A percentile compares a stretch with the other conserved stretches of the same genome.
Conservation (phyloP, 2,113 vertebrate genomes). For the Brachionichthys hirsutus region DNA sequence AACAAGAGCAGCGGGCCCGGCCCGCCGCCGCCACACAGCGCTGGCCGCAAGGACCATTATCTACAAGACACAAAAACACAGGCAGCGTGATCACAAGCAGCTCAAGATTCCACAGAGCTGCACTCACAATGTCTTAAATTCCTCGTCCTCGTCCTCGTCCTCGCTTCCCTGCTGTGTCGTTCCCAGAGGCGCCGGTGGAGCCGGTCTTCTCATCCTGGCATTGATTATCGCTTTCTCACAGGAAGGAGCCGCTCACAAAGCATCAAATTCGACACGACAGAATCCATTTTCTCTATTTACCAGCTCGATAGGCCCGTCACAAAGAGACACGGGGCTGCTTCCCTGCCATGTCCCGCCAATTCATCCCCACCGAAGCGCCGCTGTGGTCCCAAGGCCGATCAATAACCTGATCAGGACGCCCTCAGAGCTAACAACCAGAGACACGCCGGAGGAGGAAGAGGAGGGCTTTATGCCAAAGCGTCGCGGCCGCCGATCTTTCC, state of each 20-base stretch:
- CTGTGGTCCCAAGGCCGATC: neutral
- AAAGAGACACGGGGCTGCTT: constrained; percentile 15
- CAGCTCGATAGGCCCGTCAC: constrained; percentile 21
- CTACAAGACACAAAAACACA: constrained; percentile 63
- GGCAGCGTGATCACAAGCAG: constrained; percentile 3
- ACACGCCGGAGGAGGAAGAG: constrained; percentile 7
- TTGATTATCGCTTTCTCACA: constrained; percentile 15
- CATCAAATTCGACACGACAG: neutral
- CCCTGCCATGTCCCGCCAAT: neutral
- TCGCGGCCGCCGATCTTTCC: no score
- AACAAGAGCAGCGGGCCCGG: constrained; percentile 82
- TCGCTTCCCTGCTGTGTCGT: neutral
- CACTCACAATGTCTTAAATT: constrained; percentile 6
- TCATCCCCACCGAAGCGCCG: no score
- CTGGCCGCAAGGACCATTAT: constrained; percentile 84
- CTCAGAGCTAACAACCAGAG: constrained; percentile 28
- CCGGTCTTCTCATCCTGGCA: neutral
- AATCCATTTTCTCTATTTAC: constrained; percentile 45
- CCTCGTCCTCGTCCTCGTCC: constrained; percentile 7
- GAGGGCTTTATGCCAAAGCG: constrained; percentile 7
- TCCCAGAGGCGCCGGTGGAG: neutral
- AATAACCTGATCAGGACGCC: constrained; percentile 11
- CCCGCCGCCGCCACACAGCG: constrained; percentile 73
- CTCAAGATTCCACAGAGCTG: constrained; percentile 9
- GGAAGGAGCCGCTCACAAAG: constrained; percentile 20